Conservation (phyloP, 37 sponge, comb jelly and placozoan genomes). For the Diacarnus erythraeanus region DNA sequence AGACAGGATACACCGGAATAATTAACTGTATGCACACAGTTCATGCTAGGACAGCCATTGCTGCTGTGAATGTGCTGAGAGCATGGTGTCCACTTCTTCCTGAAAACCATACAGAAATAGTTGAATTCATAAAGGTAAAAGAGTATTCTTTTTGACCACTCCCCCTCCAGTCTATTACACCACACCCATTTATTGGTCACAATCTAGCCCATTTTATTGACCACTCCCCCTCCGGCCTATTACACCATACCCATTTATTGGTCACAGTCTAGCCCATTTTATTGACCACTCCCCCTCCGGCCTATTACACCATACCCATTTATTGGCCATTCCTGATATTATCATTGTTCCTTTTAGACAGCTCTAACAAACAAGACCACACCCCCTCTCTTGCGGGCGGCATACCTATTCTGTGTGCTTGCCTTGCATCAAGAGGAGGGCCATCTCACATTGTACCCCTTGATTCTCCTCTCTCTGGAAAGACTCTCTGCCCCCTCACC, state of each 20-base stretch:
- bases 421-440: conserved; percentile 17
- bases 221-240: too few species aligned
- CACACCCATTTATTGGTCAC: too few species aligned
- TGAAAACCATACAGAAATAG: neutral
- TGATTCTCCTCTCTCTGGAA: conserved; percentile 14
- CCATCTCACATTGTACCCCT: neutral
- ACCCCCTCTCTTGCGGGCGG: conserved; percentile 12
- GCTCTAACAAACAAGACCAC: conserved; percentile 27
- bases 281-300: too few species aligned
- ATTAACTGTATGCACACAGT: neutral
- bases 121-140: conserved; percentile 39
- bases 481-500: conserved; percentile 22
- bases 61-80: neutral
- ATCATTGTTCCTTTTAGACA: neutral
- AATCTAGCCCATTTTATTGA: too few species aligned
- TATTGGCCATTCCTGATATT: neutral
- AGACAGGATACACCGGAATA: neutral
- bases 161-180: too few species aligned
- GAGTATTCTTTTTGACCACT: too few species aligned
- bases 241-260: too few species aligned
- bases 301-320: too few species aligned
- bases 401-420: conserved; percentile 37
- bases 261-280: too few species aligned
- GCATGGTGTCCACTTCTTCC: conserved; percentile 24
- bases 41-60: conserved; percentile 17